phyloP scores from a whole-genome alignment of 2,888 invertebrate genomes.

The Leptinotarsa tumamoca region DNA sequence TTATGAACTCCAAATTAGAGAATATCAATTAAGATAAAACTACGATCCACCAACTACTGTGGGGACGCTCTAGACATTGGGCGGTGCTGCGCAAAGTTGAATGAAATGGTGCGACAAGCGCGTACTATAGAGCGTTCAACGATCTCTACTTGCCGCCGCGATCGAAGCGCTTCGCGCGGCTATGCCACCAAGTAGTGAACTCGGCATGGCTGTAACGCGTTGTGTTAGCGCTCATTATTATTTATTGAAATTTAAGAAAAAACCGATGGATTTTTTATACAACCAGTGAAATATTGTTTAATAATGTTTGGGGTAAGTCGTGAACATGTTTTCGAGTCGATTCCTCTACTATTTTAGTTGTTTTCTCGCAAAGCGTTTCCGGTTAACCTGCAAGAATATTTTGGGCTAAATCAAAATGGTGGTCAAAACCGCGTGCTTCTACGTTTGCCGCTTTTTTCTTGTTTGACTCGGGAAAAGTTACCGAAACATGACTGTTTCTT shows the following conservation, averaged over 20 bases:
- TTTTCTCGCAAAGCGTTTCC: conserved; percentile 60
- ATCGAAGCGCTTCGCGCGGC: conserved; percentile 58
- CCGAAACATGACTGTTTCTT: conserved; percentile 28
- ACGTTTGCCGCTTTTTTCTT: conserved; percentile 57
- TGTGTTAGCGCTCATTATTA: conserved; percentile 52
- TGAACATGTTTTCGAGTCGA: conserved; percentile 42
- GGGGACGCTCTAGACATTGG: conserved; percentile 60
- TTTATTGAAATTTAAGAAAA: conserved; percentile 52
- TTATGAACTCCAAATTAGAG: neutral
- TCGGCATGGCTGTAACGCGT: conserved; percentile 60
- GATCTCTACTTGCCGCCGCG: conserved; percentile 59
- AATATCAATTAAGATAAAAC: conserved; percentile 12
- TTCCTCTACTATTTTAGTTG: conserved; percentile 36
- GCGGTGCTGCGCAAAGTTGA: conserved; percentile 64
- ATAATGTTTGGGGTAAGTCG: conserved; percentile 46
- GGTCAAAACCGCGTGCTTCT: conserved; percentile 65
- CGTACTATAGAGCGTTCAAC: conserved; percentile 65
- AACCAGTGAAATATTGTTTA: conserved; percentile 42
- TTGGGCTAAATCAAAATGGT: conserved; percentile 65
- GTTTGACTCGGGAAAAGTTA: conserved; percentile 39
- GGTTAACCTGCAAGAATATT: conserved; percentile 66
- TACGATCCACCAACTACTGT: conserved; percentile 56
- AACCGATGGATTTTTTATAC: conserved; percentile 47
- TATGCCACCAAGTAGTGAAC: conserved; percentile 56
- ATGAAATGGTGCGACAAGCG: conserved; percentile 61